These are phyloP conservation scores for Callosobruchus maculatus DNA, from an alignment of 2,888 invertebrate genomes.

Conservation along the genomic window DNA sequence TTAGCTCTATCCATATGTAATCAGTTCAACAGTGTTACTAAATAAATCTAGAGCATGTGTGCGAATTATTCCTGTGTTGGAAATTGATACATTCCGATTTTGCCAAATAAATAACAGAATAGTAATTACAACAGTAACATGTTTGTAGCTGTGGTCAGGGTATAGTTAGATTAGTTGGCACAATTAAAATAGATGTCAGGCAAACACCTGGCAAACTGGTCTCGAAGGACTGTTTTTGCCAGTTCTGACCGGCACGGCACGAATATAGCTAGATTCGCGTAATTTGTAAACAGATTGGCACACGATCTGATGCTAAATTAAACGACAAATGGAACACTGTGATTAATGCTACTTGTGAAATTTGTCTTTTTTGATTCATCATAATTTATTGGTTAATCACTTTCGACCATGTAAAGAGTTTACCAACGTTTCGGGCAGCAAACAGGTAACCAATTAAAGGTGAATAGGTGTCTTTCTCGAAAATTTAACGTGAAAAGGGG, in stretches of 20 bases:
- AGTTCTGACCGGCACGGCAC: not conserved
- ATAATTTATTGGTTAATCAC: too few relatives aligned
- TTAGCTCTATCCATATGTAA: too few relatives aligned
- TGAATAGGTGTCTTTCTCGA: too few relatives aligned
- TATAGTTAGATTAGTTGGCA: not conserved
- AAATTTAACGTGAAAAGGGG: too few relatives aligned
- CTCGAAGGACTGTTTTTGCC: not conserved
- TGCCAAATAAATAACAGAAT: not conserved
- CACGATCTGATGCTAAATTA: not conserved
- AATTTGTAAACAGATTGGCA: not conserved
- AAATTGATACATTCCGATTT: not conserved
- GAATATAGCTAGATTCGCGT: not conserved
- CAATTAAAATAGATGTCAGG: not conserved
- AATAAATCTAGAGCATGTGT: not conserved
- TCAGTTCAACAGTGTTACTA: not conserved
- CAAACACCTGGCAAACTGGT: not conserved
- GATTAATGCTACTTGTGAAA: too few relatives aligned
- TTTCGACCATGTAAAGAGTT: too few relatives aligned
- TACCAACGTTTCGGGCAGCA: too few relatives aligned
- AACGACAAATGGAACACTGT: too few relatives aligned
- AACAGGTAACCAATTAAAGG: too few relatives aligned
- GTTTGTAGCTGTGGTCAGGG: not conserved
- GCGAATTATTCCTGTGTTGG: not conserved
- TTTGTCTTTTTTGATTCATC: too few relatives aligned
- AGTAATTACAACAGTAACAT: not conserved